A percentile compares a stretch with the other conserved stretches of the same genome.
Evolutionary conservation across 2,888 invertebrate genomes (phyloP).

Genomic region (Ypsolopha scabrella): DNA sequence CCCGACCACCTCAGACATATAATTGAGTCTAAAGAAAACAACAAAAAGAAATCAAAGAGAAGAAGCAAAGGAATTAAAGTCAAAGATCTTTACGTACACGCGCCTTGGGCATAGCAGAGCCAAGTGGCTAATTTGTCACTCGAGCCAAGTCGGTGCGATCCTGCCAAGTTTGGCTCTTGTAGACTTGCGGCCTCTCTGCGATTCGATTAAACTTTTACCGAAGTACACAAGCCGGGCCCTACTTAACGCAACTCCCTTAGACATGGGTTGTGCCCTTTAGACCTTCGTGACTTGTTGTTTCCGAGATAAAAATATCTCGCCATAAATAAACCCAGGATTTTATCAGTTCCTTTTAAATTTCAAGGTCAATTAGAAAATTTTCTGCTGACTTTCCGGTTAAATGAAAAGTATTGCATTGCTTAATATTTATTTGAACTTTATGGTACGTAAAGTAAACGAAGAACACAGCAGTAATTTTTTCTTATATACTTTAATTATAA

Average conservation of each 20-base stretch:
- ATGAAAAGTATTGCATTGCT: neutral
- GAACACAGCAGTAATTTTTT: no score
- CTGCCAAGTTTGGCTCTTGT: slow-evolving; percentile 5
- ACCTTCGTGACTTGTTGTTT: neutral
- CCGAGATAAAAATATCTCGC: no score
- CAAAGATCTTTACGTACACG: slow-evolving; percentile 39
- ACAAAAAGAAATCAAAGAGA: slow-evolving; percentile 12
- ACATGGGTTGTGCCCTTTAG: neutral
- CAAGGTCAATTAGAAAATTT: neutral
- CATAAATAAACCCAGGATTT: neutral
- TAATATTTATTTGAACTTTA: no score
- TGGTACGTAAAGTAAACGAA: no score
- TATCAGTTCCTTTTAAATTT: neutral
- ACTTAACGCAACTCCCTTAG: slow-evolving; percentile 39
- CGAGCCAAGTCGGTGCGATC: slow-evolving; percentile 38
- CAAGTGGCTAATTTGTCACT: slow-evolving; percentile 64
- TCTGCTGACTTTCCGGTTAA: neutral
- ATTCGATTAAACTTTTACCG: slow-evolving; percentile 63
- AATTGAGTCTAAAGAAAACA: no score
- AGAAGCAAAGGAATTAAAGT: slow-evolving; percentile 34
- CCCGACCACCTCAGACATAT: no score
- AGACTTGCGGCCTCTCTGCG: slow-evolving; percentile 47
- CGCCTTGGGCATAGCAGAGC: slow-evolving; percentile 38
- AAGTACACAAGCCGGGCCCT: slow-evolving; percentile 49
- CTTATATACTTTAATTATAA: no score